Conservation (phyloP, 2,113 vertebrate species). For the human (Homo sapiens) region GRCh38 chr5:54657501-54658000, state of each 20-base stretch:
- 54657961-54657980: not conserved
- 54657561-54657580: not conserved
- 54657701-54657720: accelerated
- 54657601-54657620: not conserved
- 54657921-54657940: not conserved
- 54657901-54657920: not conserved
- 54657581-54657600: not conserved
- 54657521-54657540: too few relatives aligned
- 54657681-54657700: not conserved
- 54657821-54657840: not conserved
- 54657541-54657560: not conserved
- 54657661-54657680: not conserved
- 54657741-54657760: not conserved
- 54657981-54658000: not conserved
- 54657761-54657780: slow-evolving; percentile 29
- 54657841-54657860: not conserved
- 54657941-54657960: not conserved
- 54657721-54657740: not conserved
- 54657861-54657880: not conserved
- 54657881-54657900: not conserved
- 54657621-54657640: not conserved
- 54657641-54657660: not conserved
- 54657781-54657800: not conserved
- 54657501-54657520: not conserved
- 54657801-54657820: not conserved